Evolutionary conservation across 2,113 vertebrate species (phyloP), one percentile per base, ranked within the genome.

Genomic region (Silurus asotus): DNA sequence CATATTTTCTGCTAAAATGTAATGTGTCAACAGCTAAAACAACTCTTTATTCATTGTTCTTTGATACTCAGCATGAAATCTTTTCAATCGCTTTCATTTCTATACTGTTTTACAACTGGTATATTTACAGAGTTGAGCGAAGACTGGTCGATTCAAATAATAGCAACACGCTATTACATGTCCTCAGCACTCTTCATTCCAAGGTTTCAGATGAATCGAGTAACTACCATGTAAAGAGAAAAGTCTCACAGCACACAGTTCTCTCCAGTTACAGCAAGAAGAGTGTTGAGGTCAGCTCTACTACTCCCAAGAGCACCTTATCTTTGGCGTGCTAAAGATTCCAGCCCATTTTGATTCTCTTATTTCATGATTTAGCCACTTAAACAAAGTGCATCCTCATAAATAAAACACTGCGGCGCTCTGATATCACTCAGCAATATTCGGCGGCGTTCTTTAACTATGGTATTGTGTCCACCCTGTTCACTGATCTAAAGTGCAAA

Each of bases 301-400:
- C 84, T 48, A 28, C 64, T 45, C 28, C 61, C 49, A 64, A 55
- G 61, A 82, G 81, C 62, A 0, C 48, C 81, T 82, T 82, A 72
- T 85, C 76, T 85, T 45, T 13, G 5, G 51, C 64, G 59, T 85
- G 64, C 20, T 80, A 80, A 78, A 59, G 62, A 85, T 59, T 58
- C 62, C 76, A 25, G 51, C 45, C 61, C 64, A 48, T 85, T 79
- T 59, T 79, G 55, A 70, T 80, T 85, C 84, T 80, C 84, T 20
- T 78, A 72, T 65, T 78, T 88, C 82, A 86, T 81, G 81, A 81
- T 88, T 84, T 86, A 81, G 67, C 78, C 55, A 20, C 69, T 83
- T 86, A 83, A 86, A 84, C 84, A 88, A 88, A 79, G 59, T 25
- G 51, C 59, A 14, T 62, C 55, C 78, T 74, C 45, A 84, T 88